Evolutionary conservation across 2,888 invertebrate genomes (phyloP).

Genomic region (Conus canariensis): DNA sequence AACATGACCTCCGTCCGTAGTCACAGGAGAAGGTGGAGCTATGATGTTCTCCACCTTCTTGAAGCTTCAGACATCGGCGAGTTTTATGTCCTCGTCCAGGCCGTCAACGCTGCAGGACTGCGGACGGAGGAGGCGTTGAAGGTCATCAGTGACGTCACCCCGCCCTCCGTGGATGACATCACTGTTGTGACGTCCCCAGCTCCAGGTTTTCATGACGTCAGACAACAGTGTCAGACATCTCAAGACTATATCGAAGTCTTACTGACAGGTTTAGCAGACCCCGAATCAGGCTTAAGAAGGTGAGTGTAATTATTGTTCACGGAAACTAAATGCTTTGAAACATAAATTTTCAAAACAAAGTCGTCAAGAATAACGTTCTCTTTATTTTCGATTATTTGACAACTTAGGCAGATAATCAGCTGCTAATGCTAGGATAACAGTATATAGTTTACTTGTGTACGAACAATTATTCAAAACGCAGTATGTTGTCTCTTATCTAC

Average conservation of each 20-base stretch:
- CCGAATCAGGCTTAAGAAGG: slow-evolving; percentile 25
- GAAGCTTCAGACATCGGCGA: background rate
- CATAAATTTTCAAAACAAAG: too few relatives aligned
- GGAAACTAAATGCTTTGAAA: too few relatives aligned
- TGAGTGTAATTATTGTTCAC: background rate
- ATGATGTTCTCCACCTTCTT: background rate
- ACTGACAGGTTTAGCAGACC: background rate
- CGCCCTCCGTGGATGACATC: background rate
- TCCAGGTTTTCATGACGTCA: slow-evolving; percentile 16
- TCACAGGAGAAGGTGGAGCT: background rate
- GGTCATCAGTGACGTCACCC: slow-evolving; percentile 6
- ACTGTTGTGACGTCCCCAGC: slow-evolving; percentile 23
- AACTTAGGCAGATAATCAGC: too few relatives aligned
- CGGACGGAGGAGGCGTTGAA: background rate
- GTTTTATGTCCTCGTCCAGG: background rate
- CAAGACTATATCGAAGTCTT: slow-evolving; percentile 32
- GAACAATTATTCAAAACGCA: too few relatives aligned
- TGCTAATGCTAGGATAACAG: too few relatives aligned
- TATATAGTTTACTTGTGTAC: too few relatives aligned
- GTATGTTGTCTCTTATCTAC: too few relatives aligned
- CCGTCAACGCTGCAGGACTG: slow-evolving; percentile 14
- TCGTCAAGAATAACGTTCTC: too few relatives aligned
- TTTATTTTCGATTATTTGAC: too few relatives aligned
- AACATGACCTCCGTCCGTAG: slow-evolving; percentile 21
- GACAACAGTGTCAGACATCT: slow-evolving; percentile 28